phyloP scores from a whole-genome alignment of 2,888 invertebrate genomes.

The Tenthredo distinguenda region DNA sequence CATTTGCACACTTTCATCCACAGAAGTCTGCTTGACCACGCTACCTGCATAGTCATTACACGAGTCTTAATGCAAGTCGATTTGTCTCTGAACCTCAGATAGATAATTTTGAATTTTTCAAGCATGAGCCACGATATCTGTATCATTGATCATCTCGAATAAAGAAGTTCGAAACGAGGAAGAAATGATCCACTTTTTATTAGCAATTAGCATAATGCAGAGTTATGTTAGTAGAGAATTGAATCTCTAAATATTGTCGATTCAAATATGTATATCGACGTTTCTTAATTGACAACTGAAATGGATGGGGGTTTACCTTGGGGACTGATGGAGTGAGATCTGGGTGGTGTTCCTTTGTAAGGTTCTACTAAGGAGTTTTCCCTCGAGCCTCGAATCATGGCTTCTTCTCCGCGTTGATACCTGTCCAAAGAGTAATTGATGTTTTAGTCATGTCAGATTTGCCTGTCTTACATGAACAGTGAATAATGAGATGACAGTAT shows the following conservation, averaged over 20 bases:
- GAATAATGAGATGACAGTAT: not conserved
- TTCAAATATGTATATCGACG: constrained; percentile 11
- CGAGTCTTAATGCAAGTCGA: not conserved
- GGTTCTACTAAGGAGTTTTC: constrained; percentile 81
- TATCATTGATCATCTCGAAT: not conserved
- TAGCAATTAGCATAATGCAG: not conserved
- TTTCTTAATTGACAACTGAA: constrained; percentile 55
- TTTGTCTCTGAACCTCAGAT: not conserved
- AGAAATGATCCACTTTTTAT: not conserved
- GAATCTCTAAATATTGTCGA: not conserved
- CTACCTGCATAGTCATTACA: constrained; percentile 65
- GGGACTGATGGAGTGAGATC: constrained; percentile 72
- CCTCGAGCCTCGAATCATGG: constrained; percentile 71
- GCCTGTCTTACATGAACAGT: not conserved
- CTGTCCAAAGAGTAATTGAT: constrained; percentile 58
- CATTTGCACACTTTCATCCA: constrained; percentile 77
- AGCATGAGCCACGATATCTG: not conserved
- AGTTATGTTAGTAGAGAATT: not conserved
- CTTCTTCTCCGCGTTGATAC: constrained; percentile 74
- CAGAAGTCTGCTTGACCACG: constrained; percentile 73
- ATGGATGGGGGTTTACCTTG: constrained; percentile 66
- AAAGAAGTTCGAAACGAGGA: not conserved
- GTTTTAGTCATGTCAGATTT: not conserved
- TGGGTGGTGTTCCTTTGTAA: constrained; percentile 74
- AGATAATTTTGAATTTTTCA: not conserved